A percentile compares a stretch with the other conserved stretches of the same genome.
Conservation (phyloP, 2,888 invertebrate genomes). For the Ecliptopera silaceata region DNA sequence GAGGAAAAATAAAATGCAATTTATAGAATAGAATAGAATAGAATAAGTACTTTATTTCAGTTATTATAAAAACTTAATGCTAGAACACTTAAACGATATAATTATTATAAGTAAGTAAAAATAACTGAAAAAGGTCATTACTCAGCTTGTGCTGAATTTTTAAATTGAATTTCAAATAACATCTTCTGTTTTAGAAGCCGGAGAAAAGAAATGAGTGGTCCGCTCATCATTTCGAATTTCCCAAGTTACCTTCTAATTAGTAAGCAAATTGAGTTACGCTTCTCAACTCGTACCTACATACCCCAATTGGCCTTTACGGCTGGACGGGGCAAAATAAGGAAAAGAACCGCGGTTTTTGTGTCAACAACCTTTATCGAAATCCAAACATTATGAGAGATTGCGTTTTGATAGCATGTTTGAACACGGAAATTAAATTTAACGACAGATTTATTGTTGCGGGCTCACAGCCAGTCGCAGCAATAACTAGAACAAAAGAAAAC, state of each 20-base stretch:
- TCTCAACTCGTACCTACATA: constrained; percentile 10
- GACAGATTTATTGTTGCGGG: background rate
- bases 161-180: background rate
- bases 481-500: constrained; percentile 6
- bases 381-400: constrained; percentile 37
- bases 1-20: too few species aligned
- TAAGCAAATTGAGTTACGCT: constrained; percentile 18
- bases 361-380: constrained; percentile 41
- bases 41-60: too few species aligned
- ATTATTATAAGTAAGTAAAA: too few species aligned
- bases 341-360: constrained; percentile 35
- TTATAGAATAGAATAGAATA: too few species aligned
- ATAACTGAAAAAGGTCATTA: too few species aligned
- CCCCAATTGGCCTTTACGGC: constrained; percentile 25
- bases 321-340: constrained; percentile 20
- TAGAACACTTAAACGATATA: too few species aligned
- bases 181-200: background rate
- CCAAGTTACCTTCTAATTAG: constrained; percentile 12
- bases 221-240: background rate
- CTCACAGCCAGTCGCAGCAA: constrained; percentile 6
- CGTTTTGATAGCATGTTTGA: constrained; percentile 34
- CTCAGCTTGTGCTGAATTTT: too few species aligned
- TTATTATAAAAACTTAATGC: too few species aligned
- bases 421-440: constrained; percentile 19
- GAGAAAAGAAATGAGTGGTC: background rate